Evolutionary conservation across 1,140 invertebrate species (phyloP), one percentile per base, ranked within the genome.

Genomic region (Pachypsylla venusta): DNA sequence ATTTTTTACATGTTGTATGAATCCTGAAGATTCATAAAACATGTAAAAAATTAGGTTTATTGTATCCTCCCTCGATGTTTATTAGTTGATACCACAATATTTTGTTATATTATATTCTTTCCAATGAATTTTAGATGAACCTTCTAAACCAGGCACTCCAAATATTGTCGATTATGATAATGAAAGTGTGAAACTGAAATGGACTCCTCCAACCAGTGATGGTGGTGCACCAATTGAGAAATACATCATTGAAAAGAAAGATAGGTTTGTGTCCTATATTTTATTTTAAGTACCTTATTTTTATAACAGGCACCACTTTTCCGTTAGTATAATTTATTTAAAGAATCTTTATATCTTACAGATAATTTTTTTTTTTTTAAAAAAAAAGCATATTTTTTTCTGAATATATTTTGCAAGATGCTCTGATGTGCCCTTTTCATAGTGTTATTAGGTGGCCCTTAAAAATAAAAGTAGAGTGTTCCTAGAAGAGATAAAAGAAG

Each of bases 201-300:
- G 95, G 95, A 81, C 83, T 1, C 77, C 89, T 14, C 95, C 96
- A n/a, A 77, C 79, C 54, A 82, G 75, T 60, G 95, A 99, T 72
- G 95, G 95, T 60, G 97, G 97, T 22, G 85, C 93, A 24, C 88
- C 92, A 5, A 89, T 99, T 67, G 87, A 89, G 65, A 93, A 95
- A 73, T 99, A 97, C 70, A 87, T 98, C 54, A 90, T 99, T 66
- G 93, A 99, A 75, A 98, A 97, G 79, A 92, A 93, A 71, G 88
- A 92, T 67, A 84, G 81, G 65, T 77, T 73, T 65, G 64, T 56
- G 22, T 30, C 20, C 42, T 48, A 48, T 3, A 19, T 48, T 48
- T n/a, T 5, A 48, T n/a, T n/a, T n/a, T n/a, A n/a, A n/a, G n/a
- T n/a, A n/a, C n/a, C n/a, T n/a, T n/a, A n/a, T n/a, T n/a, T n/a